phyloP scores from a whole-genome alignment of 2,888 invertebrate species.

The Chesias legatella region DNA sequence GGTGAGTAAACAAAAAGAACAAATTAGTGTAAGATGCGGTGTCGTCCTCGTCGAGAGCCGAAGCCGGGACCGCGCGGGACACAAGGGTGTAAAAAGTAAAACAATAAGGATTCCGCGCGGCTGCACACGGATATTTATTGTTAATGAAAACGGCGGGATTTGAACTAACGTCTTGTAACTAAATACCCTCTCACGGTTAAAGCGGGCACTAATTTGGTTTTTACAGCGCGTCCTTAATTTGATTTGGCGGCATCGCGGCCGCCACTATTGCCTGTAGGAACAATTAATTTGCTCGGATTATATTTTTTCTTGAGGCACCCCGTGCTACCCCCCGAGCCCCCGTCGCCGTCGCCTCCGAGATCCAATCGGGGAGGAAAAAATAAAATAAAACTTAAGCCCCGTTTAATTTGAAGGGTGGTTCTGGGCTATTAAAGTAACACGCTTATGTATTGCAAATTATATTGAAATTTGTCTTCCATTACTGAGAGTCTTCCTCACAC shows the following conservation, averaged over 20 bases:
- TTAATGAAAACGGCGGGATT: slow-evolving; percentile 81
- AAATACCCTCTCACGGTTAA: slow-evolving; percentile 80
- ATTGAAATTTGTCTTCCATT: slow-evolving; percentile 82
- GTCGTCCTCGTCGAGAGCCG: slow-evolving; percentile 44
- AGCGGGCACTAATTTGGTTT: slow-evolving; percentile 82
- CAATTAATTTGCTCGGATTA: slow-evolving; percentile 81
- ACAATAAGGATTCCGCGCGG: slow-evolving; percentile 78
- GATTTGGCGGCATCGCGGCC: slow-evolving; percentile 80
- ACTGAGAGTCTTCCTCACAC: slow-evolving; percentile 79
- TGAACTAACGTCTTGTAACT: slow-evolving; percentile 81
- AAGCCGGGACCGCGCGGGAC: slow-evolving; percentile 53
- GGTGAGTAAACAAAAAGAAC: slow-evolving; percentile 78
- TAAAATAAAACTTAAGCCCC: slow-evolving; percentile 81
- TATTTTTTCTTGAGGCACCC: slow-evolving; percentile 64
- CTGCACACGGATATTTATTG: slow-evolving; percentile 80
- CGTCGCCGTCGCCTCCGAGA: slow-evolving; percentile 49
- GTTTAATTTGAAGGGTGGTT: slow-evolving; percentile 82
- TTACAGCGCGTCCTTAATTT: slow-evolving; percentile 81
- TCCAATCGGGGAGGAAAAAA: slow-evolving; percentile 73
- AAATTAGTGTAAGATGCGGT: slow-evolving; percentile 72
- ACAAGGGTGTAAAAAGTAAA: slow-evolving; percentile 81
- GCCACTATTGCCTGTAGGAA: slow-evolving; percentile 76
- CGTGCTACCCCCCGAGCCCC: slow-evolving; percentile 37
- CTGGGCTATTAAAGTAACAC: slow-evolving; percentile 82
- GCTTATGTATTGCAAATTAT: slow-evolving; percentile 82